Evolutionary conservation across 64 coral and sea anemone species (phyloP).

Genomic region (Dendrophyllia cribrosa): DNA sequence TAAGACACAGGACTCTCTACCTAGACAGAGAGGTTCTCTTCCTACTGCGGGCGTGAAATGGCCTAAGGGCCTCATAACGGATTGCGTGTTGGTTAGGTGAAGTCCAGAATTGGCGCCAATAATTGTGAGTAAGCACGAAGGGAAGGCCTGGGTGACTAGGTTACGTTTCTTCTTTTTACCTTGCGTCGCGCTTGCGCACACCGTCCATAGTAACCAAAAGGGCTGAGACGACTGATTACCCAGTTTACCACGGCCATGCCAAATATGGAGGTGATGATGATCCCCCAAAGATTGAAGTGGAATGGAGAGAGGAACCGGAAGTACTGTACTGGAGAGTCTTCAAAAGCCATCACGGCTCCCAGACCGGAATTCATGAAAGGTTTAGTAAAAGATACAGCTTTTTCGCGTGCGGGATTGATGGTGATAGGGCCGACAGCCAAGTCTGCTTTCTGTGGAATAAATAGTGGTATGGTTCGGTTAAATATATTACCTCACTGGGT

Average conservation of each 20-base stretch:
- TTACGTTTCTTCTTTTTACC: neutral
- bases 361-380: slow-evolving; percentile 58
- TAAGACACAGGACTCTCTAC: no score
- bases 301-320: slow-evolving; percentile 67
- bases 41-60: no score
- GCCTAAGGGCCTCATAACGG: no score
- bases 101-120: no score
- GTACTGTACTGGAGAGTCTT: neutral
- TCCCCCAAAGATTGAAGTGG: slow-evolving; percentile 10
- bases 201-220: slow-evolving; percentile 57
- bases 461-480: no score
- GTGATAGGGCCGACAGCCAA: slow-evolving; percentile 58
- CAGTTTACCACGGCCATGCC: slow-evolving; percentile 62
- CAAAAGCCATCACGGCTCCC: slow-evolving; percentile 33
- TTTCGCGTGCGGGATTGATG: slow-evolving; percentile 17
- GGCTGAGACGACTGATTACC: slow-evolving; percentile 51
- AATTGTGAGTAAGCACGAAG: no score
- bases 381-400: slow-evolving; percentile 55
- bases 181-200: slow-evolving; percentile 26
- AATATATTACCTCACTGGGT: no score
- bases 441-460: slow-evolving; percentile 28
- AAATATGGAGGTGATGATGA: slow-evolving; percentile 48
- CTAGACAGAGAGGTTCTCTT: no score
- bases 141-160: no score
- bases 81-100: no score